Base-by-base conservation (phyloP, 2,888 invertebrate species). In the Agonopterix alstromeriana region DNA sequence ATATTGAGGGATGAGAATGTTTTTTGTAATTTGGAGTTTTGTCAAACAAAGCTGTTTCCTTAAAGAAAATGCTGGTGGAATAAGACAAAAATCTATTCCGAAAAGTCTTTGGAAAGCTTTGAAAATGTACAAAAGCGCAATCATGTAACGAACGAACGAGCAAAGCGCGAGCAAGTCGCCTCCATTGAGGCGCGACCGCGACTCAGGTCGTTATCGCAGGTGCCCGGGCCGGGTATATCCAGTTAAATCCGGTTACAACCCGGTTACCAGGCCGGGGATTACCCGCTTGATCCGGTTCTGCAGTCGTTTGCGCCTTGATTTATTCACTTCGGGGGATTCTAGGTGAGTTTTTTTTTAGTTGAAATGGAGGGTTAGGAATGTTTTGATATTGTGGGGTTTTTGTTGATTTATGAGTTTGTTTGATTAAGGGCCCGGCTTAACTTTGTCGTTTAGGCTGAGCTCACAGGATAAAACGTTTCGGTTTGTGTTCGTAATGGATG, bases 191-290 rank as follows among this genome's bases (percentile, higher is more conserved):
- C 46, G 51, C 10, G 48, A 54, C 54, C 56, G 55, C 55, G 57
- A 58, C 59, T 57, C 63, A 61, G 67, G 70, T 75, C 82, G 82
- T 81, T 85, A 86, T 85, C 87, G 72, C 84, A 86, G 86, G 85
- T 86, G 82, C 66, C 78, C 75, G 75, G 71, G 55, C 68, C 68
- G 68, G 69, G 63, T 66, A 61, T 72, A 80, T 72, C 79, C 74
- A 63, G 62, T 53, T 64, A 70, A 74, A 77, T 68, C 77, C 77
- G 66, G 77, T 70, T 77, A 77, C 75, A 77, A 72, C 73, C 70
- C 75, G 77, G 81, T 74, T 82, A 81, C 82, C 73, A 73, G 66
- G 66, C 61, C 65, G 61, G 67, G 85, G 82, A 85, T 85, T 85
- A 87, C 77, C 71, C 72, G 69, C 66, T 59, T 76, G 77, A 83